Evolutionary conservation across 1,140 invertebrate genomes (phyloP), one percentile per base, ranked within the genome.

Genomic region (Aphidius ervi): DNA sequence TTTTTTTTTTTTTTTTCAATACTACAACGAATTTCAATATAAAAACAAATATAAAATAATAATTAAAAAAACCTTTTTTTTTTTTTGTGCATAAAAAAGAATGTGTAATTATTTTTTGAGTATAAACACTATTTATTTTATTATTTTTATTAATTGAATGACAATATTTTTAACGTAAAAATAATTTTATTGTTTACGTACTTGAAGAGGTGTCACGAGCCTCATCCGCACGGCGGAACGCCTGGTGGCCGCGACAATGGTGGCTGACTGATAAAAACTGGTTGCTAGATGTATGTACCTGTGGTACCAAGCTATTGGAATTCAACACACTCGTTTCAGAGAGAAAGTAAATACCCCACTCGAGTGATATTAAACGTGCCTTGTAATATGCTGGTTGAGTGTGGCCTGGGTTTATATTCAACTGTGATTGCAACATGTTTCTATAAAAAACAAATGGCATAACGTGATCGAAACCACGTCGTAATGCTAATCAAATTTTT

Each of bases 201-300:
- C 20, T 45, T 42, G 46, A 23, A 55, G 39, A 46, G 9, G 37
- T 31, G 4, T 10, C 16, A 43, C 7, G 42, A 10, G 47, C 10
- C 48, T 45, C 9, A 57, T 50, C 31, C 54, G 43, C 31, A 62
- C 40, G 46, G 23, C 42, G 31, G 42, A 62, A 47, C 46, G 41
- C 48, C 40, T 62, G 49, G 57, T 45, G 20, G 42, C 39, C 52
- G 52, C 60, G 54, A 62, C 60, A 62, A 62, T 57, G 60, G 52
- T 42, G 47, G 41, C 55, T 57, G 60, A 43, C 60, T 62, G 60
- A 62, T 62, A 62, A 62, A 62, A 62, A 62, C 55, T 57, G 55
- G 60, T 60, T 60, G 60, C 53, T 39, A 41, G 49, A 47, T 57
- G 50, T 50, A n/a, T 49, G 31, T 40, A 54, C 49, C 37, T 59